Percentiles rank a stretch among this genome's conserved stretches.
Conservation (phyloP, 2,113 vertebrate species). For the Erythrolamprus reginae region DNA sequence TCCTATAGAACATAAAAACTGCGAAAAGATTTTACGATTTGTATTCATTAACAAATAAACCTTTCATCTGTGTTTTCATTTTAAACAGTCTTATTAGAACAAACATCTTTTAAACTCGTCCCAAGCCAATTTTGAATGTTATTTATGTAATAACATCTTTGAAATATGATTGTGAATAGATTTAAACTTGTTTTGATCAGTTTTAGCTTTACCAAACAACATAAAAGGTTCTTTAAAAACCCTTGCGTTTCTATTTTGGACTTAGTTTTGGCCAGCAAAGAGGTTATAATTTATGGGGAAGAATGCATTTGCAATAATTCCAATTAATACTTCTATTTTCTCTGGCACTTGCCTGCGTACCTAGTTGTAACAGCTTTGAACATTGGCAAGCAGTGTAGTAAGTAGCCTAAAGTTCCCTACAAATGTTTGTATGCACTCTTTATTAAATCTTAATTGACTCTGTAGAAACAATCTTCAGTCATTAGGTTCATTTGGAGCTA, state of each 20-base stretch:
- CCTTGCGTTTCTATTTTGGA: conserved; percentile 52
- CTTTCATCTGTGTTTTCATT: not conserved
- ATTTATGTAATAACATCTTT: conserved; percentile 59
- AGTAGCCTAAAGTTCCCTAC: conserved; percentile 53
- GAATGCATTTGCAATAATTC: conserved; percentile 60
- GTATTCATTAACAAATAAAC: conserved; percentile 43
- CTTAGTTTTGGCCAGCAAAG: conserved; percentile 45
- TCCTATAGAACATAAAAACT: conserved; percentile 53
- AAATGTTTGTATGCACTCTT: conserved; percentile 47
- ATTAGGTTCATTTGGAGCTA: conserved; percentile 13
- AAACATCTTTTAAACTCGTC: conserved; percentile 47
- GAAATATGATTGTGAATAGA: conserved; percentile 51
- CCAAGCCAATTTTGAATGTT: conserved; percentile 46
- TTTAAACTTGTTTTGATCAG: conserved; percentile 59
- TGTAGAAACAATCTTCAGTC: conserved; percentile 36
- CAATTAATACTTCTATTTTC: conserved; percentile 64
- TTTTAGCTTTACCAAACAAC: conserved; percentile 41
- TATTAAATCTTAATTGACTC: conserved; percentile 38
- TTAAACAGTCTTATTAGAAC: conserved; percentile 8
- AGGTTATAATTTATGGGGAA: conserved; percentile 50
- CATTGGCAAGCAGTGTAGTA: conserved; percentile 48
- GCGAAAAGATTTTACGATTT: conserved; percentile 50
- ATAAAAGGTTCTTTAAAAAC: not conserved
- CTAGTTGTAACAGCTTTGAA: conserved; percentile 60
- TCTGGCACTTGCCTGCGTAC: conserved; percentile 61